phyloP scores from a whole-genome alignment of 2,888 invertebrate species.

The Zhuqinia jingwanae region DNA sequence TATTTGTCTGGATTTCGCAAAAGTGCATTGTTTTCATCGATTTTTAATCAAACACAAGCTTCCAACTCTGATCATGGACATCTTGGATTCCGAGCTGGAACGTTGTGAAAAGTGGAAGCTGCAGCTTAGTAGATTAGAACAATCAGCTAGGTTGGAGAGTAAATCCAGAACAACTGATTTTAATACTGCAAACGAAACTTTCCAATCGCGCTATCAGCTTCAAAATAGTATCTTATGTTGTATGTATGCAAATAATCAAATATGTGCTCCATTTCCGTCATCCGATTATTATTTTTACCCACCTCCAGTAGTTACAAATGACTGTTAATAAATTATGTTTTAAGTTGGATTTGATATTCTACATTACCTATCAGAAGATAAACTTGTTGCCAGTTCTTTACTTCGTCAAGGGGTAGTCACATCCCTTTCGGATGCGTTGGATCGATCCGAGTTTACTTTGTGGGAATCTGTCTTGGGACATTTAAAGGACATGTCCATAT shows the following conservation, averaged over 20 bases:
- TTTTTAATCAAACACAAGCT: constrained; percentile 67
- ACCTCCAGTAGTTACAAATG: too few species aligned
- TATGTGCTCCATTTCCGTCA: too few species aligned
- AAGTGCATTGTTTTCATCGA: constrained; percentile 67
- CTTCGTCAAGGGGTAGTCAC: constrained; percentile 65
- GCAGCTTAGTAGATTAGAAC: constrained; percentile 58
- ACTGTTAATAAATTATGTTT: not conserved
- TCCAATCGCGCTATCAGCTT: constrained; percentile 23
- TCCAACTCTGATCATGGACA: constrained; percentile 52
- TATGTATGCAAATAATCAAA: constrained; percentile 16
- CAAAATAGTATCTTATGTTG: constrained; percentile 64
- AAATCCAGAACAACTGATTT: constrained; percentile 18
- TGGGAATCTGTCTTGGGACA: constrained; percentile 61
- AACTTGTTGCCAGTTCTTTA: constrained; percentile 48
- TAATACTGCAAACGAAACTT: constrained; percentile 29
- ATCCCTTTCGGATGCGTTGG: constrained; percentile 58
- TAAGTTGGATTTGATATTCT: constrained; percentile 71
- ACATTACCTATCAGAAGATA: constrained; percentile 68
- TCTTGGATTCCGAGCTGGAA: constrained; percentile 69
- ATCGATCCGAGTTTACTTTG: constrained; percentile 55
- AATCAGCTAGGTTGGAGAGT: constrained; percentile 4
- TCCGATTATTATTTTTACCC: too few species aligned
- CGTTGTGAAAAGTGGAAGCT: constrained; percentile 73
- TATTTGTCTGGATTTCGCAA: constrained; percentile 70
- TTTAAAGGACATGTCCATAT: constrained; percentile 65